Evolutionary conservation across 2,113 vertebrate species (phyloP).

Genomic region (Serilophus lunatus): DNA sequence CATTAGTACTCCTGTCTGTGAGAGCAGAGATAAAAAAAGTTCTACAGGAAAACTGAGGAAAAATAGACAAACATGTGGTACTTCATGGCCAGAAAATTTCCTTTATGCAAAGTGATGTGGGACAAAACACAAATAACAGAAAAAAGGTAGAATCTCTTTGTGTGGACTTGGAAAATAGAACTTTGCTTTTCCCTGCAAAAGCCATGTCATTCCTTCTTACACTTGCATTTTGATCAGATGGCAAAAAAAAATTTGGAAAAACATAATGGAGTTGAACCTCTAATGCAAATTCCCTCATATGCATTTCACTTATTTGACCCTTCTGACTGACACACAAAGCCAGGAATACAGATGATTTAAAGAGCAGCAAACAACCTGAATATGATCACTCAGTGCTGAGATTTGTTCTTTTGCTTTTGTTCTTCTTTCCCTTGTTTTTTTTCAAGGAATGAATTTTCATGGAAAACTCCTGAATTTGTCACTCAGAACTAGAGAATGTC

Average conservation of each 20-base stretch:
- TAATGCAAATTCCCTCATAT: neutral
- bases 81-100: neutral
- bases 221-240: neutral
- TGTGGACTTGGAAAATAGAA: neutral
- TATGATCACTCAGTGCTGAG: neutral
- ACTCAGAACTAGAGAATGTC: neutral
- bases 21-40: neutral
- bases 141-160: neutral
- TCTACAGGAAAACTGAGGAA: neutral
- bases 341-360: neutral
- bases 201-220: neutral
- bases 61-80: neutral
- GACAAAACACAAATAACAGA: neutral
- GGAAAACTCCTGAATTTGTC: neutral
- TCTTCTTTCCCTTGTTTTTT: neutral
- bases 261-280: neutral
- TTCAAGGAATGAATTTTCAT: neutral
- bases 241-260: neutral
- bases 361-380: neutral
- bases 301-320: neutral
- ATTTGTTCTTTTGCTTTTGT: neutral
- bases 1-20: neutral
- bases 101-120: neutral
- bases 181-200: neutral
- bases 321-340: neutral